These are phyloP conservation scores for Sturnira hondurensis DNA, from an alignment of 2,113 vertebrate genomes.

Conservation along the genomic window DNA sequence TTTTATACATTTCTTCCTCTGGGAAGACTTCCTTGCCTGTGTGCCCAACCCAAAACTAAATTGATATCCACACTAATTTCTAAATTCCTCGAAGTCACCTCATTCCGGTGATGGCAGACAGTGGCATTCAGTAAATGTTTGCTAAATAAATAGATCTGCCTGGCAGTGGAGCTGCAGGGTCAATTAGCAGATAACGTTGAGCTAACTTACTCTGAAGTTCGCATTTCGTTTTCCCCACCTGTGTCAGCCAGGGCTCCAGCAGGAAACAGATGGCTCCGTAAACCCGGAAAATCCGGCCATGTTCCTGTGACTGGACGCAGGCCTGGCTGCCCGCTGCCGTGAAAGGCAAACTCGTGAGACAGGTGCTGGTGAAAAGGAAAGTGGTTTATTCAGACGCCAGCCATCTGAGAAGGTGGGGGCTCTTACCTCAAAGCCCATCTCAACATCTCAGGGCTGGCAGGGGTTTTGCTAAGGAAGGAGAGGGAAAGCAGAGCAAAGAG, in stretches of 20 bases:
- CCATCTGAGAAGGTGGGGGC: too few relatives aligned
- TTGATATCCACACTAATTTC: background rate
- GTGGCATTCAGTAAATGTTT: background rate
- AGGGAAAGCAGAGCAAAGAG: too few relatives aligned
- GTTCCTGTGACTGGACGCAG: too few relatives aligned
- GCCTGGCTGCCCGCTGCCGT: too few relatives aligned
- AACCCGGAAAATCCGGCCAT: background rate
- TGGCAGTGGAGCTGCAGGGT: background rate
- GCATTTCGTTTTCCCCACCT: background rate
- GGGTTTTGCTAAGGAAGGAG: too few relatives aligned
- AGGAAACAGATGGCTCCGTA: background rate
- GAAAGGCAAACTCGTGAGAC: too few relatives aligned
- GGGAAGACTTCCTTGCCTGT: background rate
- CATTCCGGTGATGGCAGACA: background rate
- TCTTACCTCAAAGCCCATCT: too few relatives aligned
- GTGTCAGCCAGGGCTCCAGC: background rate
- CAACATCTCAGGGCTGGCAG: too few relatives aligned
- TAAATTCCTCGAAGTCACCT: background rate
- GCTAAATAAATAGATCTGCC: background rate
- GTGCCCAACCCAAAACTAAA: background rate
- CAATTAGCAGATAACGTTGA: background rate
- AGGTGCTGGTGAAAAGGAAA: too few relatives aligned
- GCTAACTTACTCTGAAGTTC: background rate
- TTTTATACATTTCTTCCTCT: background rate
- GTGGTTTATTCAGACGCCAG: too few relatives aligned